Percentiles rank a stretch among this genome's conserved stretches.
These are phyloP conservation scores for Pseudeuparius sepicola DNA, from an alignment of 2,888 invertebrate genomes.

Conservation along the genomic window DNA sequence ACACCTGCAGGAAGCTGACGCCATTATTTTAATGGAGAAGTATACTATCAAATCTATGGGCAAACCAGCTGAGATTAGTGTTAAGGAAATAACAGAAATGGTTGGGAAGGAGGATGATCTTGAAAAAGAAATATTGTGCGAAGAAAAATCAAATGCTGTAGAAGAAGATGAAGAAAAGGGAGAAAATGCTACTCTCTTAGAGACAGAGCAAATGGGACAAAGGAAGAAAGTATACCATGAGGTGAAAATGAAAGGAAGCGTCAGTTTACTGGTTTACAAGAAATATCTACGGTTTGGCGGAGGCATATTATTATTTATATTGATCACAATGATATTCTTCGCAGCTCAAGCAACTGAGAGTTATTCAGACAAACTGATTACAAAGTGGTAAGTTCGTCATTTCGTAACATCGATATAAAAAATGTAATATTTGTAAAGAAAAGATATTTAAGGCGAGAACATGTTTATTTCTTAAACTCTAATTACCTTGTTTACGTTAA, in stretches of 20 bases:
- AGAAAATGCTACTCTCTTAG: conserved; percentile 18
- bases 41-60: conserved; percentile 47
- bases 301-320: conserved; percentile 22
- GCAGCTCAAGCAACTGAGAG: conserved; percentile 25
- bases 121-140: conserved; percentile 34
- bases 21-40: conserved; percentile 31
- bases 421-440: no score
- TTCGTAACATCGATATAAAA: no score
- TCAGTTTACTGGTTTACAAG: conserved; percentile 26
- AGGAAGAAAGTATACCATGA: conserved; percentile 28
- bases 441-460: no score
- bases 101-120: conserved; percentile 40
- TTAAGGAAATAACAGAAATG: conserved; percentile 61
- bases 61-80: conserved; percentile 55
- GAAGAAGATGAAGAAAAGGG: conserved; percentile 25
- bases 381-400: conserved; percentile 25
- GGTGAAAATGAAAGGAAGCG: conserved; percentile 27
- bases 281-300: conserved; percentile 29
- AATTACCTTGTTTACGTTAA: no score
- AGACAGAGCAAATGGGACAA: conserved; percentile 21
- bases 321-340: conserved; percentile 21
- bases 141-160: conserved; percentile 27
- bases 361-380: conserved; percentile 26
- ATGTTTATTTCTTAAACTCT: no score
- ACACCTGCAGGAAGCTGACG: conserved; percentile 44